Base-by-base conservation (phyloP, 2,888 invertebrate genomes). In the Diarsia mendica region DNA sequence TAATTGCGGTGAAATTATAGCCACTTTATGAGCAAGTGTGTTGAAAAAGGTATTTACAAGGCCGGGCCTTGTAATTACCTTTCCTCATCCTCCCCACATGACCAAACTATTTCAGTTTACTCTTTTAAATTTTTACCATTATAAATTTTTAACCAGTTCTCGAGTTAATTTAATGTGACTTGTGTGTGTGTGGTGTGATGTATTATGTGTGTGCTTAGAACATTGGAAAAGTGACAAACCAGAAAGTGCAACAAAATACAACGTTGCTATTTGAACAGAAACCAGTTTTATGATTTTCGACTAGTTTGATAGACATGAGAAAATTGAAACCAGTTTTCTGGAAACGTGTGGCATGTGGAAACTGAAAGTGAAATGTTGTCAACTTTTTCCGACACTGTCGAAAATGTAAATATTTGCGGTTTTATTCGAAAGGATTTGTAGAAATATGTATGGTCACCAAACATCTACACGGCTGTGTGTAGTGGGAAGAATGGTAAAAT, bases 291-390 rank as follows among this genome's bases (percentile, higher is more conserved):
- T 10, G 18, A 51, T 39, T 46, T 70, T 23, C 2, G 3, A 28
- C 49, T 28, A 15, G 11, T 39, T 39, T 55, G 23, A 48, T 39
- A 28, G 49, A 60, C 48, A 15, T 20, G 9, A 44, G 1, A 49
- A 60, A 49, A 73, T 60, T 72, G 49, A 15, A 73, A 49, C 1
- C 4, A 11, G 15, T 33, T 58, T 60, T 28, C 20, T n/a, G 39
- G 49, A 49, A 72, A 8, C 18, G 55, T 58, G 44, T 13, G 44
- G 39, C 33, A 63, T 55, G 13, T 64, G 23, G 48, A 8, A 11
- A 23, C 33, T 5, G 9, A 18, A n/a, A 46, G 8, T 48, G 10
- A 70, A 48, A 48, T n/a, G 11, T 46, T 55, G n/a, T 18, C 15
- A 61, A 61, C 61, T 61, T 46, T 46, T 28, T 46, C 5, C 20